phyloP scores from a whole-genome alignment of 2,888 invertebrate species.

The Callyntrura guangdongensis region DNA sequence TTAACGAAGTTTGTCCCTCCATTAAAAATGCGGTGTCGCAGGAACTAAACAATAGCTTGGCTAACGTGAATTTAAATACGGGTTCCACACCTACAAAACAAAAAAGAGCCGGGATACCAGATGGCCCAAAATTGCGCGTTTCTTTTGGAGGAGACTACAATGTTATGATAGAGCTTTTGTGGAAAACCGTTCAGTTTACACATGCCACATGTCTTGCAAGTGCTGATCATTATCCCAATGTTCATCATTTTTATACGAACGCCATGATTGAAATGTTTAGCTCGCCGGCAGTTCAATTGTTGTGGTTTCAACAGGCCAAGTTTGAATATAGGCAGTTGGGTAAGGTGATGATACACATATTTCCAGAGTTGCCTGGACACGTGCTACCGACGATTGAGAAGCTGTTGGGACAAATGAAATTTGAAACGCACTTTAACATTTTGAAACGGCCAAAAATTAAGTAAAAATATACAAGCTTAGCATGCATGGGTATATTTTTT shows the following conservation, averaged over 20 bases:
- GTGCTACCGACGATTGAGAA: conserved; percentile 10
- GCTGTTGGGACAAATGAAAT: conserved; percentile 4
- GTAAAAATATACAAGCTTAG: conserved; percentile 12
- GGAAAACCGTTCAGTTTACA: conserved; percentile 57
- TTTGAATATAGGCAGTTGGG: neutral
- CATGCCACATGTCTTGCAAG: conserved; percentile 26
- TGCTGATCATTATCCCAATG: conserved; percentile 44
- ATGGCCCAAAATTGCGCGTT: neutral
- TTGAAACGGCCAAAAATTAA: conserved; percentile 28
- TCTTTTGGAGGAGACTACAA: conserved; percentile 9
- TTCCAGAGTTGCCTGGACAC: conserved; percentile 50
- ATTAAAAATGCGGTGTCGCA: neutral
- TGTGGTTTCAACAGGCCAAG: conserved; percentile 31
- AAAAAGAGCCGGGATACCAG: neutral
- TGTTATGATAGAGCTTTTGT: conserved; percentile 43
- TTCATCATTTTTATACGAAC: conserved; percentile 32
- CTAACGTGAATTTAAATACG: neutral
- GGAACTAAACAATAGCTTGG: neutral
- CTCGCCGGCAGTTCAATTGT: conserved; percentile 46
- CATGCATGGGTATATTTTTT: too few relatives aligned
- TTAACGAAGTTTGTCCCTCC: neutral
- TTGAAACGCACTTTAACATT: conserved; percentile 30
- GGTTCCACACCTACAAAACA: neutral
- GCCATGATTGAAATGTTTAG: conserved; percentile 53
- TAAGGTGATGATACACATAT: conserved; percentile 53